Conservation (phyloP, 2,113 vertebrate species). For the Haemorhous mexicanus region DNA sequence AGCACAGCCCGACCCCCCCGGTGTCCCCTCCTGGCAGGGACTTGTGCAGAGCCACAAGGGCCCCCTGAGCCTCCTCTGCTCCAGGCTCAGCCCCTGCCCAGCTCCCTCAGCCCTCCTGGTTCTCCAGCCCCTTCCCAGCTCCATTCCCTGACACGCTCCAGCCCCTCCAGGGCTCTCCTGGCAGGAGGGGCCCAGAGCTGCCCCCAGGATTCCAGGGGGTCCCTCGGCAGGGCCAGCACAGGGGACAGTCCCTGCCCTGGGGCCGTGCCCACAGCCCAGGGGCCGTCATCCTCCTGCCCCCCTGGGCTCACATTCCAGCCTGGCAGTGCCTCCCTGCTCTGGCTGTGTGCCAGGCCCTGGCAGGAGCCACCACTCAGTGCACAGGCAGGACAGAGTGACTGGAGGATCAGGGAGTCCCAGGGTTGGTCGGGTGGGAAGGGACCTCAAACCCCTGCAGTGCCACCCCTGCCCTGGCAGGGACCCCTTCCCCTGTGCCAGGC, state of each 20-base stretch:
- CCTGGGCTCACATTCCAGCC: neutral
- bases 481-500: neutral
- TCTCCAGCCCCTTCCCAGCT: no score
- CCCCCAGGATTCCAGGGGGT: neutral
- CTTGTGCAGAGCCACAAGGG: neutral
- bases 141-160: no score
- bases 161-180: neutral
- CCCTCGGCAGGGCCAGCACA: neutral
- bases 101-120: no score
- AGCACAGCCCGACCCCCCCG: no score
- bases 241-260: neutral
- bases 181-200: neutral
- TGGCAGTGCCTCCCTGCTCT: neutral
- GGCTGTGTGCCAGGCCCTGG: neutral
- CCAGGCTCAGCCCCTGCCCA: no score
- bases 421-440: no score
- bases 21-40: neutral
- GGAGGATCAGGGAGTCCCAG: neutral
- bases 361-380: neutral
- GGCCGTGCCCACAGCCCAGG: neutral
- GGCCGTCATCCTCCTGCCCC: neutral
- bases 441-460: neutral
- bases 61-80: neutral
- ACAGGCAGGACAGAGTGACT: neutral
- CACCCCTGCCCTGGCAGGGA: neutral